phyloP scores from a whole-genome alignment of 2,888 invertebrate genomes.

The Eumacrocentrus americanus region DNA sequence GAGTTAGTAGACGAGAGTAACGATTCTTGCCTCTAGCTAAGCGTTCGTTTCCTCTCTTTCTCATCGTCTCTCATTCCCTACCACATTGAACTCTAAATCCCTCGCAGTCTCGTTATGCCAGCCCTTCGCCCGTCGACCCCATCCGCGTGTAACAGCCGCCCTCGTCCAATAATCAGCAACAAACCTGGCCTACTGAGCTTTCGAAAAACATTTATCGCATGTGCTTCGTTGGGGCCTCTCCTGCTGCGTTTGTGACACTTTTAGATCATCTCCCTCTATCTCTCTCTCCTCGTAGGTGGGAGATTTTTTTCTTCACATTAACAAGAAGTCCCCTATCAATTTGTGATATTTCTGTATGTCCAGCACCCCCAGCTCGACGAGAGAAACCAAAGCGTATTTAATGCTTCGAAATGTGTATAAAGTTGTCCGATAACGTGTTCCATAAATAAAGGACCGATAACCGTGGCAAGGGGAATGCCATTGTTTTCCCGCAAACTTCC shows the following conservation, averaged over 20 bases:
- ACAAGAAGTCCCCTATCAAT: neutral
- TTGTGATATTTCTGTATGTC: neutral
- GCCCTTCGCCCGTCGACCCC: conserved; percentile 4
- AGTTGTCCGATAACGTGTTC: conserved; percentile 15
- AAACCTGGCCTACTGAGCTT: conserved; percentile 32
- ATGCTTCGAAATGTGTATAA: conserved; percentile 1
- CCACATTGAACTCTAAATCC: conserved; percentile 21
- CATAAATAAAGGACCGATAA: conserved; percentile 38
- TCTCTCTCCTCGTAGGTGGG: conserved; percentile 5
- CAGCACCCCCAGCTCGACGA: no score
- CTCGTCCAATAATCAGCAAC: conserved; percentile 23
- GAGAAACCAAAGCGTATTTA: neutral
- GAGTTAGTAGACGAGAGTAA: conserved; percentile 54
- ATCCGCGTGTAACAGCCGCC: conserved; percentile 25
- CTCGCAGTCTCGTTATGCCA: conserved; percentile 1
- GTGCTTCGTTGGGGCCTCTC: conserved; percentile 5
- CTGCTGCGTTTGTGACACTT: conserved; percentile 1
- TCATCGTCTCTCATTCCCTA: conserved; percentile 20
- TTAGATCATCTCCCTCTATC: neutral
- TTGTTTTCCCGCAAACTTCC: conserved; percentile 24
- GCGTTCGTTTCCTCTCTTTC: conserved; percentile 21
- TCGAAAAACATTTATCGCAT: conserved; percentile 35
- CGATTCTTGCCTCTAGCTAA: conserved; percentile 43
- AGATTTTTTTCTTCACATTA: neutral
- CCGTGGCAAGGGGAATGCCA: conserved; percentile 5